phyloP scores from a whole-genome alignment of 1,140 invertebrate species.

The Nasonia vitripennis region DNA sequence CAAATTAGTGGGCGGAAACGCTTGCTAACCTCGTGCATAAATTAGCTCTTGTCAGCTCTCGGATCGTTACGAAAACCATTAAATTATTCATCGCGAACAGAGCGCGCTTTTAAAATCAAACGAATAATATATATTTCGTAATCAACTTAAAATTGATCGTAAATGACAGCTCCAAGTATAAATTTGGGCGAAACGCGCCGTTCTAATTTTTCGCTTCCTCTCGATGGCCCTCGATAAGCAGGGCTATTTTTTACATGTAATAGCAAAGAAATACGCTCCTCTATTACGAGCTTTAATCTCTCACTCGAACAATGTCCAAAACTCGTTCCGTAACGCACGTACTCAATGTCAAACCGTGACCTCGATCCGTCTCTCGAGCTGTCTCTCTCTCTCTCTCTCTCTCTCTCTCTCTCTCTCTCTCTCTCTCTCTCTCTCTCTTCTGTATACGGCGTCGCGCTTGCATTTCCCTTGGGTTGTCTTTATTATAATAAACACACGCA shows the following conservation, averaged over 20 bases:
- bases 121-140: neutral
- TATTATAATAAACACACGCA: neutral
- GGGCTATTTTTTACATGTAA: conserved; percentile 10
- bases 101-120: neutral
- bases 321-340: neutral
- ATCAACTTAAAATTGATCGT: neutral
- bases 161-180: neutral
- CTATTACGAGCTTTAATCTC: neutral
- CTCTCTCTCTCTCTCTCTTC: neutral
- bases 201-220: conserved; percentile 22
- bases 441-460: neutral
- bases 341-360: neutral
- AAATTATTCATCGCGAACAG: neutral
- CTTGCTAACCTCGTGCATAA: conserved; percentile 6
- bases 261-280: neutral
- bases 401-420: neutral
- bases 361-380: neutral
- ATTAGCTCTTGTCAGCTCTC: neutral
- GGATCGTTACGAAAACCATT: neutral
- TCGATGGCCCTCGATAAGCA: neutral
- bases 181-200: neutral
- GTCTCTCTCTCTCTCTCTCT: neutral
- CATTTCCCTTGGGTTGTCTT: conserved; percentile 47
- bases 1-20: neutral
- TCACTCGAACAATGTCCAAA: neutral